phyloP scores from a whole-genome alignment of 2,797 vertebrate species.

The Parambassis ranga region DNA sequence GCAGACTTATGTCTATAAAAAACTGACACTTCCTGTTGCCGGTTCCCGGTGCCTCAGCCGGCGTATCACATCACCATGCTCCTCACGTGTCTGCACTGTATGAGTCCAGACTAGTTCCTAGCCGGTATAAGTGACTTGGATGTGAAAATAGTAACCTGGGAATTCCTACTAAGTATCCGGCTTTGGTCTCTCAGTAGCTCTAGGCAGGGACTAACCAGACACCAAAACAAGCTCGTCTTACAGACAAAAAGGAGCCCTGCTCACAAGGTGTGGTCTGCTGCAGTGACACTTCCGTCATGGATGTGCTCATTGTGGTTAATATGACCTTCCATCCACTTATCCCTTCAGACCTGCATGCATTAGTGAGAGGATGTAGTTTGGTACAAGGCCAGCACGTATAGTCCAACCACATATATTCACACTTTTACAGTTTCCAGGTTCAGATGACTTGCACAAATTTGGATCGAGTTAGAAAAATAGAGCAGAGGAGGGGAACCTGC shows the following conservation, averaged over 20 bases:
- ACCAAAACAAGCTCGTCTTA: constrained; percentile 70
- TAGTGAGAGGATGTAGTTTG: not conserved
- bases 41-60: constrained; percentile 47
- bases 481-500: not conserved
- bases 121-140: constrained; percentile 44
- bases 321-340: not conserved
- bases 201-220: constrained; percentile 70
- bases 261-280: constrained; percentile 44
- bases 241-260: constrained; percentile 32
- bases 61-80: constrained; percentile 64
- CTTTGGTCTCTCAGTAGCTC: constrained; percentile 64
- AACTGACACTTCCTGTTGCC: constrained; percentile 64
- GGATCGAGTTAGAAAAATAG: not conserved
- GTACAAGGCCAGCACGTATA: not conserved
- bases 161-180: constrained; percentile 60
- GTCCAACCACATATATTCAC: not conserved
- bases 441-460: not conserved
- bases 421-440: constrained; percentile 10
- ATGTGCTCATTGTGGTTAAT: not conserved
- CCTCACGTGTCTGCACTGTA: constrained; percentile 26
- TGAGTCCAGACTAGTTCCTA: constrained; percentile 51
- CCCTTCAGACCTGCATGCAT: not conserved
- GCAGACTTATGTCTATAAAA: constrained; percentile 46
- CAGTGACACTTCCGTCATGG: too few relatives aligned
- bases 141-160: constrained; percentile 63